Percentiles rank a stretch among this genome's conserved stretches.
These are phyloP conservation scores for Petrocephalus schoutedeni DNA, from an alignment of 2,797 vertebrate species.

Conservation along the genomic window DNA sequence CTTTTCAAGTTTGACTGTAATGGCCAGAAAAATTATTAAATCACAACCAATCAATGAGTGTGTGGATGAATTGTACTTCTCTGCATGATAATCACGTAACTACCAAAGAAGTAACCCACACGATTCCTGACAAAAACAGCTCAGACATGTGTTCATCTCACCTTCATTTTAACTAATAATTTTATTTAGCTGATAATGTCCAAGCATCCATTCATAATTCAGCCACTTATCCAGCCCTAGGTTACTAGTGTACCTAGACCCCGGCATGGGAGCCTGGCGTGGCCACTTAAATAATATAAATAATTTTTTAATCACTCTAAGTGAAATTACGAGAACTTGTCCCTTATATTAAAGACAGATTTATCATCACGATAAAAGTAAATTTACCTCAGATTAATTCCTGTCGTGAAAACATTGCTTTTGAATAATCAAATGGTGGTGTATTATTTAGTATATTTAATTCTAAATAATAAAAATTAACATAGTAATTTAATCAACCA, in stretches of 20 bases:
- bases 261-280: background rate
- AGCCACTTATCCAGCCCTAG: background rate
- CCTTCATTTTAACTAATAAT: background rate
- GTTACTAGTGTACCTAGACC: background rate
- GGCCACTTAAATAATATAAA: background rate
- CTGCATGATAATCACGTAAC: background rate
- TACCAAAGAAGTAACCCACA: background rate
- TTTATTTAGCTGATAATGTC: background rate
- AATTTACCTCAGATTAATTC: background rate
- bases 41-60: background rate
- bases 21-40: background rate
- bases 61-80: background rate
- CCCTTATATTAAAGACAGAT: background rate
- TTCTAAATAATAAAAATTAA: background rate
- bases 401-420: background rate
- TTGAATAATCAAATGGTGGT: background rate
- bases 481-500: background rate
- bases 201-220: background rate
- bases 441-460: slow-evolving; percentile 9
- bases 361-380: background rate
- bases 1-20: background rate
- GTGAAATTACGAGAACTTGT: background rate
- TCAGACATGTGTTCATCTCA: background rate
- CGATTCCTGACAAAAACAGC: background rate
- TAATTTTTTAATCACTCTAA: background rate